These are phyloP conservation scores for Atopsyche davidsoni DNA, from an alignment of 1,140 invertebrate species.

Conservation along the genomic window DNA sequence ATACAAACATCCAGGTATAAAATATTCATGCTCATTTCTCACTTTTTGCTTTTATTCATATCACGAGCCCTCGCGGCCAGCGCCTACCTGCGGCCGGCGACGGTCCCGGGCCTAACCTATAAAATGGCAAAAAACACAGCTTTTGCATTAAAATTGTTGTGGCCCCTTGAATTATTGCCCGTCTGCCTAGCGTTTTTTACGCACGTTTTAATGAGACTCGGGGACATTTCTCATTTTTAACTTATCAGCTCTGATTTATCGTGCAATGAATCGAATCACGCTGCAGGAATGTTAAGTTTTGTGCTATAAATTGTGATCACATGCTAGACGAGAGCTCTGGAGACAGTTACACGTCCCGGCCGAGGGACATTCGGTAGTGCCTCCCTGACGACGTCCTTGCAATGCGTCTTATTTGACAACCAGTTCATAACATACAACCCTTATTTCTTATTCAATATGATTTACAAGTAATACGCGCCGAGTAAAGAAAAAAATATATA, in stretches of 20 bases:
- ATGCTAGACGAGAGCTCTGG: too few species aligned
- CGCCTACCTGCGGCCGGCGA: constrained; percentile 3
- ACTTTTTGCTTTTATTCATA: constrained; percentile 21
- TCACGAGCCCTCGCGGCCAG: constrained; percentile 2
- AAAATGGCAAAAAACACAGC: constrained; percentile 24
- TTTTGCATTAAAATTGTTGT: constrained; percentile 26
- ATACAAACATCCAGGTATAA: constrained; percentile 28
- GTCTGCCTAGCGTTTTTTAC: constrained; percentile 12
- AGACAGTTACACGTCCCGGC: background rate
- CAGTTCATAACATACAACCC: too few species aligned
- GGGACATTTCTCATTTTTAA: constrained; percentile 22
- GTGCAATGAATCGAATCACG: constrained; percentile 8
- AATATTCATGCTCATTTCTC: constrained; percentile 23
- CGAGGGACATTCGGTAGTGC: background rate
- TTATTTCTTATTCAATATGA: too few species aligned
- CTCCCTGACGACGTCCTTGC: background rate
- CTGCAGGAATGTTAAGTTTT: constrained; percentile 10
- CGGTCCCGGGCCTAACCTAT: constrained; percentile 10
- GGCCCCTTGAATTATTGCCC: constrained; percentile 18
- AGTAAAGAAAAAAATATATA: too few species aligned
- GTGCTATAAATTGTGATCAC: constrained; percentile 1
- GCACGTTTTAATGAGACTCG: constrained; percentile 13
- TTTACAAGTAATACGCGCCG: too few species aligned
- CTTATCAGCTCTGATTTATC: constrained; percentile 24
- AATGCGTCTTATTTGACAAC: too few species aligned